These are phyloP conservation scores for Ceratina japonica DNA, from an alignment of 1,140 invertebrate genomes.

Conservation along the genomic window DNA sequence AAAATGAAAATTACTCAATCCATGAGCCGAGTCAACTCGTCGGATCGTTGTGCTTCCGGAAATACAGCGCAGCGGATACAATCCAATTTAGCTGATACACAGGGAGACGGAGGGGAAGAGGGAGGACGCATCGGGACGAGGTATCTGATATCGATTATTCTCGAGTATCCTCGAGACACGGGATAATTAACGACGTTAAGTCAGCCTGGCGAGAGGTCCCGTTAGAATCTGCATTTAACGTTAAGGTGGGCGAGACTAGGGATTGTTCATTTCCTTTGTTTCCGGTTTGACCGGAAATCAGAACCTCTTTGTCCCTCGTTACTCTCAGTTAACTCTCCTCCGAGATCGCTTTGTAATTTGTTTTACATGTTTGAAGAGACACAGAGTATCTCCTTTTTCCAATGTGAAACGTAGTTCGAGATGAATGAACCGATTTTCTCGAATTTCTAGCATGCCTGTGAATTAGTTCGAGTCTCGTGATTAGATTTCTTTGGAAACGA, in stretches of 20 bases:
- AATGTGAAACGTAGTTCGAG: not conserved
- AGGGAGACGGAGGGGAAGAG: too few species aligned
- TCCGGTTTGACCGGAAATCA: not conserved
- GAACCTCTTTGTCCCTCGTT: slow-evolving; percentile 15
- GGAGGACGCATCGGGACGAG: not conserved
- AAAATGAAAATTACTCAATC: not conserved
- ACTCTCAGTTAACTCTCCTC: not conserved
- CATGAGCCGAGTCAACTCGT: not conserved
- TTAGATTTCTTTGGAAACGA: too few species aligned
- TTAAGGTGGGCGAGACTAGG: slow-evolving; percentile 9
- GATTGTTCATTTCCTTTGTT: slow-evolving; percentile 21
- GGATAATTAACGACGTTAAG: slow-evolving; percentile 50
- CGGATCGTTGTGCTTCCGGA: slow-evolving; percentile 43
- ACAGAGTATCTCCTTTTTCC: not conserved
- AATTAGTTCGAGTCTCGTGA: too few species aligned
- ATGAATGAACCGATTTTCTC: not conserved
- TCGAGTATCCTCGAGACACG: slow-evolving; percentile 20
- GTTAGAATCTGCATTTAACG: slow-evolving; percentile 34
- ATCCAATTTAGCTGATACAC: slow-evolving; percentile 53
- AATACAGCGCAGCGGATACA: slow-evolving; percentile 36
- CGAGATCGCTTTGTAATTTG: slow-evolving; percentile 28
- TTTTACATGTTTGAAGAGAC: slow-evolving; percentile 15
- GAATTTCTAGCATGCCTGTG: too few species aligned
- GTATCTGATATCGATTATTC: slow-evolving; percentile 51
- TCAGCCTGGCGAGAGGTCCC: not conserved